These are phyloP conservation scores for Allacma fusca DNA, from an alignment of 2,888 invertebrate species.

Conservation along the genomic window DNA sequence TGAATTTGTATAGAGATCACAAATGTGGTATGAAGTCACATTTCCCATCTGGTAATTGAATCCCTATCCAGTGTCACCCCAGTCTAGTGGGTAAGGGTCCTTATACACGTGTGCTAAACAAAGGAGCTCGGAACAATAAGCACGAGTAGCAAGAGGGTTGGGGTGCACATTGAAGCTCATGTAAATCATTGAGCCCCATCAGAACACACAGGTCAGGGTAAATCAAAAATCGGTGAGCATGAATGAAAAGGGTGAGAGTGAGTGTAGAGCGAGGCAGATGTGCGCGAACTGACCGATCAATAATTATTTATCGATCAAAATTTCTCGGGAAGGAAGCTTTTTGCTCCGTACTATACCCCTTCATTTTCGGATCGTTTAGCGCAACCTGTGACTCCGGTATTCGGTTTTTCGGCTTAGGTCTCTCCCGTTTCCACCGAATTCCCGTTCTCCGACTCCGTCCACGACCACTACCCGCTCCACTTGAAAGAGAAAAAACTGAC, in stretches of 20 bases:
- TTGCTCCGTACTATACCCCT: conserved; percentile 41
- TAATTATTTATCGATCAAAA: conserved; percentile 41
- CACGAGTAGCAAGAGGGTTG: too few relatives aligned
- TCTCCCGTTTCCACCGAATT: conserved; percentile 14
- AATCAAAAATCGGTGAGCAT: conserved; percentile 14
- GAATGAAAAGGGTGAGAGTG: conserved; percentile 7
- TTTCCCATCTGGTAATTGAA: too few relatives aligned
- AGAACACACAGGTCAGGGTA: too few relatives aligned
- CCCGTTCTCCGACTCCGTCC: conserved; percentile 23
- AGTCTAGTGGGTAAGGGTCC: too few relatives aligned
- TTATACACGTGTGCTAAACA: too few relatives aligned
- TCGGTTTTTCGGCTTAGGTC: conserved; percentile 29
- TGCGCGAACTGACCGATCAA: conserved; percentile 36
- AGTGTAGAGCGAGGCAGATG: not conserved
- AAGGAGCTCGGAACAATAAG: too few relatives aligned
- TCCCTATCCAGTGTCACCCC: too few relatives aligned
- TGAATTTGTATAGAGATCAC: too few relatives aligned
- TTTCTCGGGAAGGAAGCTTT: conserved; percentile 46
- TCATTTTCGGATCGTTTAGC: conserved; percentile 53
- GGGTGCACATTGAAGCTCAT: too few relatives aligned
- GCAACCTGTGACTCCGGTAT: conserved; percentile 48
- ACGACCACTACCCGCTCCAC: not conserved
- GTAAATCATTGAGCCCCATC: too few relatives aligned
- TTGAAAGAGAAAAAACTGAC: not conserved
- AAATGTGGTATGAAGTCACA: too few relatives aligned